A percentile compares a stretch with the other conserved stretches of the same genome.
These are phyloP conservation scores for Dolichomitus sp. DNA, from an alignment of 2,888 invertebrate species.

Conservation along the genomic window DNA sequence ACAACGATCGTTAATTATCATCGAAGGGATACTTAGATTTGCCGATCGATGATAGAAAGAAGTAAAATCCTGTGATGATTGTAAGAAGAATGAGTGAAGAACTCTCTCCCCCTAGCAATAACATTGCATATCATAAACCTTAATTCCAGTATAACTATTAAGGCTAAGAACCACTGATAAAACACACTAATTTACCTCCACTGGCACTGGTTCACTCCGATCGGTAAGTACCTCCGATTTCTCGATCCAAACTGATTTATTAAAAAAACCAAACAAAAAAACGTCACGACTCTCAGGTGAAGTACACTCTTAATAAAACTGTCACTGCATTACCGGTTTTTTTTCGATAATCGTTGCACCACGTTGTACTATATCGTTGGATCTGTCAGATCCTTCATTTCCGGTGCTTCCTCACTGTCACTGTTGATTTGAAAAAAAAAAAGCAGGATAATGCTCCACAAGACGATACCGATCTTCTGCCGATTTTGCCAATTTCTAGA, in stretches of 20 bases:
- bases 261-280: conserved; percentile 26
- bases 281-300: conserved; percentile 52
- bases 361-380: conserved; percentile 54
- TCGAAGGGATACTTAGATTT: conserved; percentile 25
- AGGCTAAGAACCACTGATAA: conserved; percentile 46
- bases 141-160: conserved; percentile 33
- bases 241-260: conserved; percentile 49
- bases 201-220: conserved; percentile 79
- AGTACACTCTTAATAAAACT: conserved; percentile 51
- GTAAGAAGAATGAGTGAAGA: neutral
- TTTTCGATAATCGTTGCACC: conserved; percentile 56
- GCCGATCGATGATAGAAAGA: neutral
- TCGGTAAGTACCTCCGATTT: conserved; percentile 69
- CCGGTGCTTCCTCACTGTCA: conserved; percentile 57
- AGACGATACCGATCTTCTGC: conserved; percentile 6
- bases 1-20: conserved; percentile 45
- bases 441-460: conserved; percentile 12
- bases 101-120: neutral
- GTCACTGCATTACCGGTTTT: conserved; percentile 62
- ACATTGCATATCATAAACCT: conserved; percentile 12
- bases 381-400: conserved; percentile 62
- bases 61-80: neutral
- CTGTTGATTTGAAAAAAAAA: conserved; percentile 33
- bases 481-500: conserved; percentile 5
- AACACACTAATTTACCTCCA: conserved; percentile 78